A percentile compares a stretch with the other conserved stretches of the same genome.
Conservation (phyloP, 1,140 invertebrate species). For the Meteorus sp. region DNA sequence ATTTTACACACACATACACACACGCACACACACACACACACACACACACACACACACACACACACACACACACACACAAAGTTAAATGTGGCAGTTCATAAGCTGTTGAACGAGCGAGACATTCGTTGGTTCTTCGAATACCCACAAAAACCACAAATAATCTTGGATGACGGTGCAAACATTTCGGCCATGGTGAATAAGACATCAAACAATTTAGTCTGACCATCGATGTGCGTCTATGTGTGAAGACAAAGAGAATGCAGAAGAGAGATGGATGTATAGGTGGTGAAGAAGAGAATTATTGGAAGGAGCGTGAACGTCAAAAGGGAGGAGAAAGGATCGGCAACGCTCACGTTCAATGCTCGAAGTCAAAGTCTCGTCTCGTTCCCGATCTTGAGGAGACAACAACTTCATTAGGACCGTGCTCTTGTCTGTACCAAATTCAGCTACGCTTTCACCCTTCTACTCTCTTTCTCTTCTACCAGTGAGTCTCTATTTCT, state of each 20-base stretch:
- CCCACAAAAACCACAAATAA: conserved; percentile 44
- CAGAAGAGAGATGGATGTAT: background rate
- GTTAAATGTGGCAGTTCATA: too few species aligned
- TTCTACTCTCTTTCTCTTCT: too few species aligned
- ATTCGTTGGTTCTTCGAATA: conserved; percentile 15
- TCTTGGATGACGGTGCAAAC: conserved; percentile 39
- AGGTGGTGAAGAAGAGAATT: conserved; percentile 16
- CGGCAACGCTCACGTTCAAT: too few species aligned
- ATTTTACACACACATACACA: too few species aligned
- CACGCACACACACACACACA: too few species aligned
- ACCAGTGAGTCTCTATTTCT: too few species aligned
- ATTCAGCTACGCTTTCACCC: conserved; percentile 46
- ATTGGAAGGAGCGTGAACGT: conserved; percentile 31
- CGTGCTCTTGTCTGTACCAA: conserved; percentile 48
- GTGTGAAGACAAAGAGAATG: background rate
- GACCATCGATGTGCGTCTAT: conserved; percentile 8
- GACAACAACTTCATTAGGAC: conserved; percentile 57
- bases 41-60: too few species aligned
- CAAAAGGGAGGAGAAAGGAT: conserved; percentile 36
- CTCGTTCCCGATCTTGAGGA: conserved; percentile 51
- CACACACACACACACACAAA: too few species aligned
- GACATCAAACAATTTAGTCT: conserved; percentile 53
- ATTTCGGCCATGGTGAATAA: conserved; percentile 42
- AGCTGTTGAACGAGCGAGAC: too few species aligned
- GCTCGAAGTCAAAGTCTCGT: conserved; percentile 28